Evolutionary conservation across 2,113 vertebrate genomes (phyloP).

Genomic region (Neotoma lepida): DNA sequence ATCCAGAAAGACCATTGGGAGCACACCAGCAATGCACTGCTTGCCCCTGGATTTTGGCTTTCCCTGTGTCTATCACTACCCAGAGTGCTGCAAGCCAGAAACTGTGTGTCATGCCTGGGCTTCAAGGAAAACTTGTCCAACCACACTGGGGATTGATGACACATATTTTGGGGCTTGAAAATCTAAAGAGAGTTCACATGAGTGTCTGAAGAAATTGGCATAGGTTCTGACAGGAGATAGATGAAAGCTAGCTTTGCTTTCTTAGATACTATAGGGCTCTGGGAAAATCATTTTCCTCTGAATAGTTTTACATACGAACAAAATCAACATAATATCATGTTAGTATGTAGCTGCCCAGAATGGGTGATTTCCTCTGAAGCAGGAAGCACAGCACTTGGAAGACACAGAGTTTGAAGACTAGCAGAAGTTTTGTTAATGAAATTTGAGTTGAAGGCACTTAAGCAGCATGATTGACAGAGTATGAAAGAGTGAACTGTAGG

Average conservation of each 20-base stretch:
- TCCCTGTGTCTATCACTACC: no score
- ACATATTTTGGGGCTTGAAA: not conserved
- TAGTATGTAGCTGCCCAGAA: not conserved
- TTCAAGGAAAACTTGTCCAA: not conserved
- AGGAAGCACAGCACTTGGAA: not conserved
- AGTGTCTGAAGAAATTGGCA: not conserved
- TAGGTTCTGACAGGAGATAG: not conserved
- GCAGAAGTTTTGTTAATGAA: not conserved
- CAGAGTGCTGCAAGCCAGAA: not conserved
- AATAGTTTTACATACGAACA: not conserved
- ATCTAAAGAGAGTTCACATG: not conserved
- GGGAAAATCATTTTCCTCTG: not conserved
- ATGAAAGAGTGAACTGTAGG: not conserved
- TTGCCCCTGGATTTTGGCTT: no score
- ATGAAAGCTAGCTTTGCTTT: not conserved
- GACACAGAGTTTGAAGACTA: not conserved
- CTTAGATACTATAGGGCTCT: not conserved
- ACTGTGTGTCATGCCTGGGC: rapidly evolving
- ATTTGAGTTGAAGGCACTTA: not conserved
- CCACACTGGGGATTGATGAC: not conserved
- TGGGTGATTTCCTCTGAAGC: not conserved
- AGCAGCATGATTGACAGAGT: not conserved
- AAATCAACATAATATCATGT: not conserved
- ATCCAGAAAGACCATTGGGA: not conserved
- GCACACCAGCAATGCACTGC: rapidly evolving